Conservation (phyloP, 2,888 invertebrate species). For the Cryptocephalus moraei region DNA sequence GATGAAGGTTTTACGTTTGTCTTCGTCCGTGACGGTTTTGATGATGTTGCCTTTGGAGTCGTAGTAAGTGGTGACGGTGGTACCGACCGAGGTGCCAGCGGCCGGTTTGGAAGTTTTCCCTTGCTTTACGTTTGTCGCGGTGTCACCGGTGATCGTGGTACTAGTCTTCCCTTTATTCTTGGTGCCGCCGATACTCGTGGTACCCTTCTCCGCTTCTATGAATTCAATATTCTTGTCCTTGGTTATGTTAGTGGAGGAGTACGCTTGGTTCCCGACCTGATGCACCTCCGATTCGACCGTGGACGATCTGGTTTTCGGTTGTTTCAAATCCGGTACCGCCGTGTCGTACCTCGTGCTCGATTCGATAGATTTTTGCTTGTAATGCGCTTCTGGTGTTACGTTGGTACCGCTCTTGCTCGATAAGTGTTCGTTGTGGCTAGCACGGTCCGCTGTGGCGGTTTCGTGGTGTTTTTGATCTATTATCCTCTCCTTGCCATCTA, state of each 20-base stretch:
- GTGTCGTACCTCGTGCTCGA: constrained; percentile 47
- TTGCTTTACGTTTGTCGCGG: neutral
- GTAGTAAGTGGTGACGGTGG: constrained; percentile 34
- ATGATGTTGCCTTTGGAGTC: constrained; percentile 34
- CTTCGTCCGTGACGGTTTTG: constrained; percentile 29
- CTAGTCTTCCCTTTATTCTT: constrained; percentile 4
- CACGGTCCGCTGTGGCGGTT: constrained; percentile 30
- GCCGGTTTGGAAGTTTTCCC: neutral
- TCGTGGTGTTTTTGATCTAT: constrained; percentile 50
- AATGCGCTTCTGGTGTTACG: constrained; percentile 46
- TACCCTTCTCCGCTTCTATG: constrained; percentile 13
- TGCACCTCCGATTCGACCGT: constrained; percentile 37
- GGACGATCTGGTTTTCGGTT: constrained; percentile 38
- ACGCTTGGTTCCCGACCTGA: constrained; percentile 31
- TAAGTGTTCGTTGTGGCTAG: constrained; percentile 41
- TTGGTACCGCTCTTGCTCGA: constrained; percentile 47
- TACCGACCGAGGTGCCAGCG: constrained; percentile 14
- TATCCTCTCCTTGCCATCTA: constrained; percentile 53
- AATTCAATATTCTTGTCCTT: constrained; percentile 15
- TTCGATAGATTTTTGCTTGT: constrained; percentile 44
- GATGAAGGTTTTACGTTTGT: constrained; percentile 14
- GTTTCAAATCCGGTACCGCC: constrained; percentile 40
- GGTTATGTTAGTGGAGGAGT: constrained; percentile 23
- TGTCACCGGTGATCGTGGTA: constrained; percentile 1
- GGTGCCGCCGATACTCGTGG: constrained; percentile 5